Evolutionary conservation across 2,888 invertebrate species (phyloP), one percentile per base, ranked within the genome.

Genomic region (Melolontha melolontha): DNA sequence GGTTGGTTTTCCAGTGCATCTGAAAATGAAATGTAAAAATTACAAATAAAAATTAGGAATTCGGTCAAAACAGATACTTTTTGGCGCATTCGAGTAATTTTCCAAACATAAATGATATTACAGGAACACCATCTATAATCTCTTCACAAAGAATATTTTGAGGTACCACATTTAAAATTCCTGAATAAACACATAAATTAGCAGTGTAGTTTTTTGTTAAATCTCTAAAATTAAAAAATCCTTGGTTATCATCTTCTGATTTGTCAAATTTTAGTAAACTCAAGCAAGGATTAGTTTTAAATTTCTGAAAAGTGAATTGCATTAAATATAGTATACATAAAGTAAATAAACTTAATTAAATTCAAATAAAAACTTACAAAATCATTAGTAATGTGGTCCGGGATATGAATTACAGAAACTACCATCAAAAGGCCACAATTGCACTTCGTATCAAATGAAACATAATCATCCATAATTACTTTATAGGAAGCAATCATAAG

Each of bases 391-490:
- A 73, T 72, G 29, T 74, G 70, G 64, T 77, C 74, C 2, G 79
- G 77, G 57, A 76, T 82, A 16, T 83, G 78, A 50, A 84, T 80
- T 41, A 84, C 83, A 77, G 86, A 84, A 55, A 86, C 81, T 5
- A 88, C 80, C 66, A 86, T 83, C 12, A 90, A 77, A 41, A 89
- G 85, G 0, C 89, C 90, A 70, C 87, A 86, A 74, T 91, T 87
- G 5, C 86, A 86, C 76, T 89, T 89, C 0, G 89, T 87, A 75
- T 91, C 91, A 86, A 90, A 89, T 0, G 89, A 87, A 1, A 89
- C 83, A 68, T 87, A 86, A 4, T 82, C 81, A 73, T 88, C 73
- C 12, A 71, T 72, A 12, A 82, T 74, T 29, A 81, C 70, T 42
- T 76, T 66, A 66, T 79, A 77, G 50, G 74, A 72, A 22, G 64